These are phyloP conservation scores for Eudemis profundana DNA, from an alignment of 2,888 invertebrate species.

Conservation along the genomic window DNA sequence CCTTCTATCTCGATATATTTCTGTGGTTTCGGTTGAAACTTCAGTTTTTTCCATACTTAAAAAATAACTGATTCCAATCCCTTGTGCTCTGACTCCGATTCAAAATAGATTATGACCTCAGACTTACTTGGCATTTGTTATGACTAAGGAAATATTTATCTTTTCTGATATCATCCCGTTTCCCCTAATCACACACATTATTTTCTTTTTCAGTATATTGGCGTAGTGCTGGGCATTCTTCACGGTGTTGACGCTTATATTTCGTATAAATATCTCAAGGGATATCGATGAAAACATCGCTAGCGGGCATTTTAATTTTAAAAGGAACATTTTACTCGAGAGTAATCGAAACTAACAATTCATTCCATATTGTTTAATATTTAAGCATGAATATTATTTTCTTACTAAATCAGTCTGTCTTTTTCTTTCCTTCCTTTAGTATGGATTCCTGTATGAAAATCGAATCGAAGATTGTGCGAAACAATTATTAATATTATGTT, in stretches of 20 bases:
- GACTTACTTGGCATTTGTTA: too few species aligned
- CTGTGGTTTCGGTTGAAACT: too few species aligned
- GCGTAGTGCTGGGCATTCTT: slow-evolving; percentile 89
- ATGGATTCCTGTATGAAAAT: background rate
- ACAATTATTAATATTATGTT: too few species aligned
- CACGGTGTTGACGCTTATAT: slow-evolving; percentile 93
- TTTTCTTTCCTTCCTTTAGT: background rate
- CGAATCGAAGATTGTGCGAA: too few species aligned
- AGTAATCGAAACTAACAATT: slow-evolving; percentile 33
- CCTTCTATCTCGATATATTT: too few species aligned
- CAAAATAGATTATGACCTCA: too few species aligned
- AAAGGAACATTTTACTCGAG: background rate
- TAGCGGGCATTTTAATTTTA: background rate
- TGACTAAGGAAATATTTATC: background rate
- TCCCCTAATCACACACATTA: background rate
- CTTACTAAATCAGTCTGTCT: slow-evolving; percentile 10
- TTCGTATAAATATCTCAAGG: slow-evolving; percentile 88
- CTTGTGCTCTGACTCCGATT: too few species aligned
- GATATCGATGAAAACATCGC: slow-evolving; percentile 78
- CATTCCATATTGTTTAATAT: slow-evolving; percentile 29
- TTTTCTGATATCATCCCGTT: background rate
- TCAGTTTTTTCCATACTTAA: too few species aligned
- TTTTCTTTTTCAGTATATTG: slow-evolving; percentile 89
- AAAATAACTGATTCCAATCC: too few species aligned
- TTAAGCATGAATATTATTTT: slow-evolving; percentile 19